Evolutionary conservation across 2,113 vertebrate species (phyloP).

Genomic region (Ptilonorhynchus violaceus): DNA sequence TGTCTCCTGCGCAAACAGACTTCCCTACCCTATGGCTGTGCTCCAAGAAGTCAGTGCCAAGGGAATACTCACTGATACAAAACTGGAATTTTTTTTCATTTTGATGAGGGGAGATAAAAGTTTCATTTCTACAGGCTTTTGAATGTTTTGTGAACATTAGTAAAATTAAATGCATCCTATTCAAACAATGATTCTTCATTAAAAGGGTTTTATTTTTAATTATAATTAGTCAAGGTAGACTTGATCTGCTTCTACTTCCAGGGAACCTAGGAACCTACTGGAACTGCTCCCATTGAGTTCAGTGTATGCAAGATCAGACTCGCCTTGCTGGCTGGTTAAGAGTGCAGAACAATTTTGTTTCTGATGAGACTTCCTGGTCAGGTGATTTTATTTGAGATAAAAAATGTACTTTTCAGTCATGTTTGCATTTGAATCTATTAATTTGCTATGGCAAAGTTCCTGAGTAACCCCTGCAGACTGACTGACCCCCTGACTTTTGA

Average conservation of each 20-base stretch:
- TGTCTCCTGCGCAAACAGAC: not conserved
- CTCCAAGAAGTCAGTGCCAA: accelerated
- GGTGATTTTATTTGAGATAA: not conserved
- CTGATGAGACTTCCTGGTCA: not conserved
- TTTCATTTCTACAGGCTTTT: not conserved
- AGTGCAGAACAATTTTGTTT: not conserved
- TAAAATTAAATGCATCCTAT: not conserved
- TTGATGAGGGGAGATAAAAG: not conserved
- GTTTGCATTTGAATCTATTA: not conserved
- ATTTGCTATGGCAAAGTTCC: not conserved
- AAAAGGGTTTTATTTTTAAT: not conserved
- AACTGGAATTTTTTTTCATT: not conserved
- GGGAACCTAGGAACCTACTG: not conserved
- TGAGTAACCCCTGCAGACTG: not conserved
- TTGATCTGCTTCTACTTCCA: not conserved
- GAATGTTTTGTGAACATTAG: not conserved
- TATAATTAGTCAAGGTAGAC: not conserved
- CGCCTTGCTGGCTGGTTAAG: not conserved
- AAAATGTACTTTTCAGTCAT: not conserved
- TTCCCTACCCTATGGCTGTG: not conserved
- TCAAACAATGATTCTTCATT: not conserved
- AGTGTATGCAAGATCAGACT: not conserved
- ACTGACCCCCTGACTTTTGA: not conserved
- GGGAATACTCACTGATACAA: not conserved
- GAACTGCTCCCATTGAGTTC: not conserved